Percentiles rank a stretch among this genome's conserved stretches.
These are phyloP conservation scores for Drosophila grimshawi DNA, from an alignment of 1,140 invertebrate species.

Conservation along the genomic window DNA sequence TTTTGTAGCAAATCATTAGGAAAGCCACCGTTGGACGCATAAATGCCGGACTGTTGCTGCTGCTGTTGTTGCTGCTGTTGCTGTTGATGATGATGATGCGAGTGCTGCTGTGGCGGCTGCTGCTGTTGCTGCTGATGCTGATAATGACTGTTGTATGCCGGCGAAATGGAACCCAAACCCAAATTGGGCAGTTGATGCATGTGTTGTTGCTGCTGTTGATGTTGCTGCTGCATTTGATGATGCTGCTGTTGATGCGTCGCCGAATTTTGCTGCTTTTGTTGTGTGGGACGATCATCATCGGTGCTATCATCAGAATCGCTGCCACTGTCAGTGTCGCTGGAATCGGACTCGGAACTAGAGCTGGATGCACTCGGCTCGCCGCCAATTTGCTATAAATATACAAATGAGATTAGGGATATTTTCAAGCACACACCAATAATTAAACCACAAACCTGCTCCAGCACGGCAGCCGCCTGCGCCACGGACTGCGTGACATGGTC, in stretches of 20 bases:
- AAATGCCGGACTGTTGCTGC: constrained; percentile 67
- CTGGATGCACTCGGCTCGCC: constrained; percentile 76
- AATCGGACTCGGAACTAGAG: constrained; percentile 83
- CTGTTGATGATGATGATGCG: constrained; percentile 63
- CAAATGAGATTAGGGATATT: background rate
- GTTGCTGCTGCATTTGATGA: constrained; percentile 38
- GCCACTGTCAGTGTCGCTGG: constrained; percentile 85
- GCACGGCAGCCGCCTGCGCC: constrained; percentile 68
- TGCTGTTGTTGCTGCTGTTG: constrained; percentile 70
- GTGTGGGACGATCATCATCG: constrained; percentile 60
- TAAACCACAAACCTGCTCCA: constrained; percentile 67
- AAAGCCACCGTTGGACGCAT: constrained; percentile 84
- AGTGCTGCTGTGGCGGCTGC: constrained; percentile 50
- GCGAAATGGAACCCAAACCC: constrained; percentile 56
- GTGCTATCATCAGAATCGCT: constrained; percentile 83
- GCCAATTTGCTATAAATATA: constrained; percentile 71
- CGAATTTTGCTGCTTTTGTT: constrained; percentile 21
- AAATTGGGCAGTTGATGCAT: constrained; percentile 55
- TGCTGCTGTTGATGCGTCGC: constrained; percentile 16
- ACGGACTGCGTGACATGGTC: constrained; percentile 64
- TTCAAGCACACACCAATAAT: too few species aligned
- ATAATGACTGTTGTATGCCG: constrained; percentile 74
- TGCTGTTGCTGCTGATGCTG: constrained; percentile 68
- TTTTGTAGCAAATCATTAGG: constrained; percentile 87
- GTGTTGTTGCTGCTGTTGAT: constrained; percentile 45